These are phyloP conservation scores for Mungos mungo DNA, from an alignment of 2,113 vertebrate species.

Conservation along the genomic window DNA sequence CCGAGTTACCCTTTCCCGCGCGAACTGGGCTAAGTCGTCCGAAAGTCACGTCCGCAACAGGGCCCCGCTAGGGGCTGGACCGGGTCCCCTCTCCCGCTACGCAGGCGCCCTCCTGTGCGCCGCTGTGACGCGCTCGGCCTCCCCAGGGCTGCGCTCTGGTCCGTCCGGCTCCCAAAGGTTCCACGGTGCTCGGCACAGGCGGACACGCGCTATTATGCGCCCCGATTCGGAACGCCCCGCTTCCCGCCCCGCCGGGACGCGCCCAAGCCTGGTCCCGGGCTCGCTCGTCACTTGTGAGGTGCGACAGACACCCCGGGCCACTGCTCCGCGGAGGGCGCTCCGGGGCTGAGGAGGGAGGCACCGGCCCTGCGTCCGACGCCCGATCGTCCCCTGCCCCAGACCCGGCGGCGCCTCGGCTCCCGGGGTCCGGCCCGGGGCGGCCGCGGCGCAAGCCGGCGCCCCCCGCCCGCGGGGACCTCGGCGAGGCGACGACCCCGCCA, in stretches of 20 bases:
- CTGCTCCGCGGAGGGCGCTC: no score
- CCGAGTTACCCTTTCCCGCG: neutral
- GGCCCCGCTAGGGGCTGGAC: neutral
- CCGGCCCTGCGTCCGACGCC: rapidly evolving
- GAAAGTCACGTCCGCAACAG: neutral
- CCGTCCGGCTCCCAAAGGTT: neutral
- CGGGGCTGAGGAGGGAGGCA: neutral
- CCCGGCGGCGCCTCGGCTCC: neutral
- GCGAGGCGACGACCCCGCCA: neutral
- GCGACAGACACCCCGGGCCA: neutral
- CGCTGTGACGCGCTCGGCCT: neutral
- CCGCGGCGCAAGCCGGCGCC: neutral
- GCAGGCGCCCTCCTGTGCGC: neutral
- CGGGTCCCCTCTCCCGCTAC: neutral
- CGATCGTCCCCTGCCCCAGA: neutral
- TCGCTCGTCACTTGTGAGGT: neutral
- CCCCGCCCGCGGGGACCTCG: neutral
- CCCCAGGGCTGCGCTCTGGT: neutral
- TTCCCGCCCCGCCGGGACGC: neutral
- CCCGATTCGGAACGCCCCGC: neutral
- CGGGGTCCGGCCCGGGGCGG: neutral
- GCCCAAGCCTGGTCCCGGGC: neutral
- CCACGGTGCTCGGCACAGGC: neutral
- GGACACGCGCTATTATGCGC: neutral
- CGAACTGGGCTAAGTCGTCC: no score